Evolutionary conservation across 2,797 vertebrate genomes (phyloP).

Genomic region (Tokudaia tokunoshimensis): DNA sequence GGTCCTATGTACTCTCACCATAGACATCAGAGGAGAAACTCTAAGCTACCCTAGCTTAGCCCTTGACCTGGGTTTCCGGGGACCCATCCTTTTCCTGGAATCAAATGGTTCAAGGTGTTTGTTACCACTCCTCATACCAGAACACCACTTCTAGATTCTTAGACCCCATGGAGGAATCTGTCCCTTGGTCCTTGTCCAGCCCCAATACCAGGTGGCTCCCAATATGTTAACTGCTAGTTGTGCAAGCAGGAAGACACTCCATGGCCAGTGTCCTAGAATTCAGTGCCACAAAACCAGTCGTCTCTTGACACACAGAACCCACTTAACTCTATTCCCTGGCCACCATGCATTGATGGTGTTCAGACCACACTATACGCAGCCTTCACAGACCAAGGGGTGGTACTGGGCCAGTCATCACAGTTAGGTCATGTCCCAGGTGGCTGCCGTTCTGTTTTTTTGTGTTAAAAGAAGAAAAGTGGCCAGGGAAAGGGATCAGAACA

Average conservation of each 20-base stretch:
- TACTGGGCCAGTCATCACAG: neutral
- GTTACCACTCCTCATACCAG: neutral
- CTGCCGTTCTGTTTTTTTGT: neutral
- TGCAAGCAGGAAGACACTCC: too few relatives aligned
- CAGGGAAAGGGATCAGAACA: fast-evolving
- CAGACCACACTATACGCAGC: neutral
- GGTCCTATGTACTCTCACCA: neutral
- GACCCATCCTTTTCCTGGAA: neutral
- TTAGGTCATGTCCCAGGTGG: neutral
- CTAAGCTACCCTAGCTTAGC: neutral
- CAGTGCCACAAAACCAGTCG: too few relatives aligned
- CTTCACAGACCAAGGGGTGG: fast-evolving
- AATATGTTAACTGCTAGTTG: fast-evolving
- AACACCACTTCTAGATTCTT: neutral
- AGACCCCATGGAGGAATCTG: fast-evolving
- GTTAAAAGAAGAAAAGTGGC: neutral
- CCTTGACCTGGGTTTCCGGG: neutral
- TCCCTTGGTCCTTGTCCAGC: too few relatives aligned
- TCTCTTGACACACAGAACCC: neutral
- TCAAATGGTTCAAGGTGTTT: neutral
- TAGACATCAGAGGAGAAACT: neutral
- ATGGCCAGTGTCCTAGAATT: fast-evolving
- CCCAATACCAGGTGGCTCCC: neutral
- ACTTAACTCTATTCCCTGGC: neutral
- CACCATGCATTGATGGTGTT: fast-evolving